phyloP scores from a whole-genome alignment of 2,113 vertebrate genomes.

The Protomyctophum bolini region DNA sequence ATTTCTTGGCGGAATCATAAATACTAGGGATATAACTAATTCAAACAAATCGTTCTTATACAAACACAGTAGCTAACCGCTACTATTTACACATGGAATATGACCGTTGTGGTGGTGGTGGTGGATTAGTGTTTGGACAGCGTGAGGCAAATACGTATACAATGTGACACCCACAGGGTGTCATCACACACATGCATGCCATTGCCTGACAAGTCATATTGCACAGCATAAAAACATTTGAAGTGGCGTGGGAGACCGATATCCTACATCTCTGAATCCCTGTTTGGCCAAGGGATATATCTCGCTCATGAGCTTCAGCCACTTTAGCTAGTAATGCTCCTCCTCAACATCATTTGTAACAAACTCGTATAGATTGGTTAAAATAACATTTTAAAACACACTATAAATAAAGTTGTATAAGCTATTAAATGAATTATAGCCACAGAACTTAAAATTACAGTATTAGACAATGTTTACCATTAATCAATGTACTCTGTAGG shows the following conservation, averaged over 20 bases:
- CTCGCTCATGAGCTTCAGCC: too few relatives aligned
- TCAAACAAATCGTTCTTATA: constrained; percentile 49
- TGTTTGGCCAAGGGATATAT: too few relatives aligned
- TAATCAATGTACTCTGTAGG: constrained; percentile 35
- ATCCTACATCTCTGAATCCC: too few relatives aligned
- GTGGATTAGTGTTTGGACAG: constrained; percentile 37
- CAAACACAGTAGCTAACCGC: constrained; percentile 46
- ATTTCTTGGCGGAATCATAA: constrained; percentile 26
- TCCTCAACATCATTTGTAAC: too few relatives aligned
- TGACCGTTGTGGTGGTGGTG: background rate
- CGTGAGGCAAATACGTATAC: constrained; percentile 1
- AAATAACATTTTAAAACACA: background rate
- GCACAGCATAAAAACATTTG: too few relatives aligned
- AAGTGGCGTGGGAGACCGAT: too few relatives aligned
- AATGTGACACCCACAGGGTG: background rate
- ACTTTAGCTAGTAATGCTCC: too few relatives aligned
- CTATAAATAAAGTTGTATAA: constrained; percentile 6
- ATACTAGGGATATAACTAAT: constrained; percentile 17
- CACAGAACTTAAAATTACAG: constrained; percentile 5
- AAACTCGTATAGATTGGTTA: too few relatives aligned
- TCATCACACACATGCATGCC: background rate
- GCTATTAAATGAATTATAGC: too few relatives aligned
- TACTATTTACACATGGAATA: constrained; percentile 30
- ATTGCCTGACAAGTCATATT: constrained; percentile 2
- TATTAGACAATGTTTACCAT: background rate